Conservation (phyloP, 92 coral and sea anemone genomes). For the Bergia puertoricense region DNA sequence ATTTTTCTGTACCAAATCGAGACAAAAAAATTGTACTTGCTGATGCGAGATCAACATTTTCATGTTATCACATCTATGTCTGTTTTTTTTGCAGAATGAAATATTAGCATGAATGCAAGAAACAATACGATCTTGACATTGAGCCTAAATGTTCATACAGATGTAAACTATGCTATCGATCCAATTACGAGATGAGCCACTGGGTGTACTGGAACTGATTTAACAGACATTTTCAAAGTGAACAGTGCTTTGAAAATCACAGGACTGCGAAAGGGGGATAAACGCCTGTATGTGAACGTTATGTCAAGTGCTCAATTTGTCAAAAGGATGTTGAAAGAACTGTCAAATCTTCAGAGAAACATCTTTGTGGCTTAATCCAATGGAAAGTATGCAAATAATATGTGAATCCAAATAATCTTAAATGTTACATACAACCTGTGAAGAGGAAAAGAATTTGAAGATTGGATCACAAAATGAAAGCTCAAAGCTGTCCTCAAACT, state of each 20-base stretch:
- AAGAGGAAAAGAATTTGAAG: neutral
- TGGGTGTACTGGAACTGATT: constrained; percentile 46
- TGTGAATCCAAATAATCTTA: constrained; percentile 17
- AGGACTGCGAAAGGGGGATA: constrained; percentile 12
- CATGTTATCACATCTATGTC: constrained; percentile 62
- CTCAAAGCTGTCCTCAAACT: no score
- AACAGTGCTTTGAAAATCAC: constrained; percentile 39
- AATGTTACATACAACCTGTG: constrained; percentile 40
- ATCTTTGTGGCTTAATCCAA: constrained; percentile 36
- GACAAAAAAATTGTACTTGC: constrained; percentile 32
- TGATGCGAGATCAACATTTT: constrained; percentile 42
- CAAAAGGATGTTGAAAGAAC: constrained; percentile 21
- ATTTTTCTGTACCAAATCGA: no score
- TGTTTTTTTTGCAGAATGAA: constrained; percentile 44
- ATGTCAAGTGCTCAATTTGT: constrained; percentile 33
- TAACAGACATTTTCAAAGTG: constrained; percentile 43
- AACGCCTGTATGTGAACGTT: constrained; percentile 26
- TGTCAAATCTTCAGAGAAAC: neutral
- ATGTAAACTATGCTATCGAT: constrained; percentile 29
- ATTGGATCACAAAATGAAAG: no score
- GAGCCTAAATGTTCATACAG: constrained; percentile 40
- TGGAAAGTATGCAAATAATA: constrained; percentile 32
- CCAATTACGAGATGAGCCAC: neutral
- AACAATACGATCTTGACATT: constrained; percentile 51
- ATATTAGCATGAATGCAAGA: constrained; percentile 53